phyloP scores from a whole-genome alignment of 1,140 invertebrate species.

The Eurosta solidaginis region DNA sequence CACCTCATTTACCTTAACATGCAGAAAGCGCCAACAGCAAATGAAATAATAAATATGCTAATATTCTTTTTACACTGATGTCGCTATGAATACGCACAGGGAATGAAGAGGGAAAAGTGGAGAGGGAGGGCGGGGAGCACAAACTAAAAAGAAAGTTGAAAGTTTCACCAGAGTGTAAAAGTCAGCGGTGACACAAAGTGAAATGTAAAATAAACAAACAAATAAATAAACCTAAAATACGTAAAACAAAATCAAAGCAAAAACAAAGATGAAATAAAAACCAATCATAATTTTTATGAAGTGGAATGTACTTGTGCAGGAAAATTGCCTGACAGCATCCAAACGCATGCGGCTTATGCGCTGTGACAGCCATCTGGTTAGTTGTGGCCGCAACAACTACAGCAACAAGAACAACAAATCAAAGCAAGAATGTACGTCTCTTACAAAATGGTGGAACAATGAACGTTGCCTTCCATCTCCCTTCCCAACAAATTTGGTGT shows the following conservation, averaged over 20 bases:
- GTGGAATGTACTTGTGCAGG: constrained; percentile 51
- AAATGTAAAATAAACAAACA: constrained; percentile 9
- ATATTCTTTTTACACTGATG: constrained; percentile 37
- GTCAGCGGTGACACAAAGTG: constrained; percentile 25
- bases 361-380: constrained; percentile 27
- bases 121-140: neutral
- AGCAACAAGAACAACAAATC: neutral
- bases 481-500: too few species aligned
- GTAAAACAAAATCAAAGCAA: neutral
- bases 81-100: neutral
- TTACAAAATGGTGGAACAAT: constrained; percentile 6
- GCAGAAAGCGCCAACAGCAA: constrained; percentile 37
- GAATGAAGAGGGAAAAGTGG: neutral
- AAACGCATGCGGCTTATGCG: constrained; percentile 33
- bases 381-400: neutral
- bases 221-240: constrained; percentile 11
- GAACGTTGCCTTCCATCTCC: neutral
- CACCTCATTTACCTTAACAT: constrained; percentile 39
- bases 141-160: constrained; percentile 13
- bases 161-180: constrained; percentile 1
- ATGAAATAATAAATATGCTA: constrained; percentile 54
- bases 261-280: constrained; percentile 34
- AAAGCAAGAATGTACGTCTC: neutral
- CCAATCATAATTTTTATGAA: constrained; percentile 59
- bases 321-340: constrained; percentile 47